phyloP scores from a whole-genome alignment of 2,888 invertebrate species.

The Pseudanteris insignis region DNA sequence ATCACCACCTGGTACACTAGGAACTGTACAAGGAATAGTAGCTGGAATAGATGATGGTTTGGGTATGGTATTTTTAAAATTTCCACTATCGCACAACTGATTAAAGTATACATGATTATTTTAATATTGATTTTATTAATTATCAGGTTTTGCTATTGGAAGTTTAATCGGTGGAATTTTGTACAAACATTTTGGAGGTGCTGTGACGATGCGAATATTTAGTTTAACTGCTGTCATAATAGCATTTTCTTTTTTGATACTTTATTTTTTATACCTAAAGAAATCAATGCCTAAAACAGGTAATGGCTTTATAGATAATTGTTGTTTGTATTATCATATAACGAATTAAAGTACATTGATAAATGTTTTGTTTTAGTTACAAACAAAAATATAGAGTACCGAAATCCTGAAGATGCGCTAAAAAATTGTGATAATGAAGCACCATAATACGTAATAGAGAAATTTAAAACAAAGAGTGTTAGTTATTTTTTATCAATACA shows the following conservation, averaged over 20 bases:
- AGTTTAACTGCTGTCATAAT: constrained; percentile 65
- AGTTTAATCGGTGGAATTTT: constrained; percentile 78
- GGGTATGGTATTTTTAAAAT: constrained; percentile 65
- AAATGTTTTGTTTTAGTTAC: constrained; percentile 47
- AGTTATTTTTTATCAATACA: not conserved
- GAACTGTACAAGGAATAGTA: constrained; percentile 85
- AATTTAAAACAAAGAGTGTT: not conserved
- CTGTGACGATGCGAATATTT: constrained; percentile 69
- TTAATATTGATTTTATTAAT: constrained; percentile 61
- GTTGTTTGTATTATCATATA: too few species aligned
- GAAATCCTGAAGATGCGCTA: constrained; percentile 54
- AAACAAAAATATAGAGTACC: constrained; percentile 51
- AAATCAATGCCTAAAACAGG: constrained; percentile 56
- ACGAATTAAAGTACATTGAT: too few species aligned
- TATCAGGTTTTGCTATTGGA: constrained; percentile 78
- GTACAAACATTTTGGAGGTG: constrained; percentile 74
- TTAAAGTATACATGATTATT: too few species aligned
- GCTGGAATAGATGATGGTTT: constrained; percentile 90
- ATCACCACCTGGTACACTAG: constrained; percentile 77
- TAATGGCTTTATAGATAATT: too few species aligned
- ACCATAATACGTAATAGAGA: not conserved
- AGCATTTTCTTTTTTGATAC: constrained; percentile 65
- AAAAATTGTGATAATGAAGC: constrained; percentile 43
- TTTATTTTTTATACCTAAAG: constrained; percentile 64
- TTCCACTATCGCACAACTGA: too few species aligned